Evolutionary conservation across 2,888 invertebrate species (phyloP), one percentile per base, ranked within the genome.

Genomic region (Glomeris marginata): DNA sequence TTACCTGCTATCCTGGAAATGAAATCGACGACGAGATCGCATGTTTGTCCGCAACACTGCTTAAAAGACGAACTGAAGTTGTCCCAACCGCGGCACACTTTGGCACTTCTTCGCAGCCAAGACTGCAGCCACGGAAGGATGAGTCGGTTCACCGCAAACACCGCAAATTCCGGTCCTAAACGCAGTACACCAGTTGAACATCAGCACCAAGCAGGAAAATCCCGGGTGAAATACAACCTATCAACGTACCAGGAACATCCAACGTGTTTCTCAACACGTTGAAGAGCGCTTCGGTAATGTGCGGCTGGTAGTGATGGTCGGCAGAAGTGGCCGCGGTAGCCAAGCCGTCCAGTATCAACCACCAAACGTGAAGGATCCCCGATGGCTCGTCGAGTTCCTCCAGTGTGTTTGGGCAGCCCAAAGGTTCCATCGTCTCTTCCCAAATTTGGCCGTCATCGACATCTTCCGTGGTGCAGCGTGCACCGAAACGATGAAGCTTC

Each of bases 41-140:
- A 87, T 11, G 88, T 84, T 68, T 91, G 78, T 8, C 94, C 92
- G 62, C 87, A 87, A 63, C 88, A 91, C 63, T 94, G 92, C 63
- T 92, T 92, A 62, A 92, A 92, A 66, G 90, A 91, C 55, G 87
- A 81, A 65, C 84, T 83, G 45, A 83, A 77, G 56, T 74, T 74
- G 57, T 84, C 79, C 77, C 82, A 80, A 55, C 81, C 76, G 55
- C 79, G 73, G 57, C 77, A 77, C 5, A 79, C 77, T 52, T 61
- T 61, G 28, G 63, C 59, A 11, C 69, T 68, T 58, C 81, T 79
- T 11, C 91, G 74, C 52, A 92, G 69, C 94, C 94, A 94, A 61
- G 83, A 82, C 69, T 95, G 94, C 15, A 94, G 81, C 72, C 86
- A 84, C 0, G 94, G 94, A 48, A 95, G 71, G 6, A 95, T 69